Base-by-base conservation (phyloP, 37 sponge, comb jelly and placozoan species). In the Ianthella basta region DNA sequence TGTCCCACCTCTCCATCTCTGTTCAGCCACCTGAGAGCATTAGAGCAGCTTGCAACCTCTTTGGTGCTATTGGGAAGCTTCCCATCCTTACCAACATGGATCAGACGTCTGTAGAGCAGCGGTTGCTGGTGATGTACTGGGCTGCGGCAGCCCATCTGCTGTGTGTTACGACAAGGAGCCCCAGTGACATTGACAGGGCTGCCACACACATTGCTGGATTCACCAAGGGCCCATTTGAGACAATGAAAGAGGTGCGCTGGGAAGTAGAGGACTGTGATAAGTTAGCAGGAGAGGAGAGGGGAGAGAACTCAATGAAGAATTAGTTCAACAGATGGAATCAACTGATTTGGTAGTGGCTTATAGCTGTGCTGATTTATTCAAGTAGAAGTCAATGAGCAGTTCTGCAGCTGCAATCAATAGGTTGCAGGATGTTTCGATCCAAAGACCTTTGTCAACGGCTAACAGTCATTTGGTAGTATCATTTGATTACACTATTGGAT, bases 151-250 rank as follows among this genome's bases (percentile, higher is more conserved):
- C 38, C 21, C 38, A 25, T 32, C 54, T 75, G 54, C 24, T 40
- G 44, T 14, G 25, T 39, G 8, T 5, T 23, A 24, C 54, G 1
- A 44, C 41, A 23, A 39, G 18, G 54, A 75, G 25, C 10, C 23
- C 41, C 12, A 0, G 10, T 16, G 78, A 75, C 18, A 24, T 75
- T 20, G 78, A 75, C 53, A 36, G 67, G 13, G 50, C 61, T 63
- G 82, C 82, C 0, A 63, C 25, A 38, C n/a, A 25, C 1, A 13
- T 65, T 5, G 79, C 40, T 37, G 90, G 90, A 32, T 90, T 82
- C 87, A 53, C 82, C 15, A 81, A 63, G 79, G 90, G 90, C 73
- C 90, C 90, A 0, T 90, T 90, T 86, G 78, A 60, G 50, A 60
- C 79, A 24, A 86, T 90, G 83, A 55, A 82, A 36, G 57, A 86